These are phyloP conservation scores for Hirtodrosophila duncani DNA, from an alignment of 2,888 invertebrate genomes.

Conservation along the genomic window DNA sequence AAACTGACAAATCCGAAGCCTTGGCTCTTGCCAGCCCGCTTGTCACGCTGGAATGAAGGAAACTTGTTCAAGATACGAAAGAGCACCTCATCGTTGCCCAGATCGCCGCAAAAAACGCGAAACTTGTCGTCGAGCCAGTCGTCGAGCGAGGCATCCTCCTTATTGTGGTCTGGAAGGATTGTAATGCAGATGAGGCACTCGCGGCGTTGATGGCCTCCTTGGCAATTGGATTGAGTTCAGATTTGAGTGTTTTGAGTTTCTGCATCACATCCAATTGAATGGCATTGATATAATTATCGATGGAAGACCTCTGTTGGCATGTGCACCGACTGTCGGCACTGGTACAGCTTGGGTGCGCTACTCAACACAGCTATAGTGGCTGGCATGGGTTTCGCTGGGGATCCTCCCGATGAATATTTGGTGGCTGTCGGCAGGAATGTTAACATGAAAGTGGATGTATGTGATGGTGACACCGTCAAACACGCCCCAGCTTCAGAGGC, in stretches of 20 bases:
- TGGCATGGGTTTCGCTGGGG: conserved; percentile 48
- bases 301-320: conserved; percentile 71
- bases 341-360: conserved; percentile 85
- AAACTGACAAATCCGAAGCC: conserved; percentile 99
- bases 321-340: conserved; percentile 79
- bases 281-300: conserved; percentile 79
- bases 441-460: conserved; percentile 77
- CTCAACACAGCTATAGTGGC: conserved; percentile 82
- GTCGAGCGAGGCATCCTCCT: conserved; percentile 95
- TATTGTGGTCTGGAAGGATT: conserved; percentile 81
- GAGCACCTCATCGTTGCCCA: conserved; percentile 98
- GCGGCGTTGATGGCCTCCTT: conserved; percentile 83
- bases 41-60: conserved; percentile 95
- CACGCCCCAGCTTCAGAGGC: conserved; percentile 47
- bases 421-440: conserved; percentile 76
- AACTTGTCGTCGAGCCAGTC: conserved; percentile 99
- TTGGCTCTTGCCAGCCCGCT: conserved; percentile 97
- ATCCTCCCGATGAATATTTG: conserved; percentile 15
- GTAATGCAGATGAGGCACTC: conserved; percentile 81
- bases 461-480: conserved; percentile 75
- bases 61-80: conserved; percentile 96
- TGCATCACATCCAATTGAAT: conserved; percentile 81
- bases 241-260: conserved; percentile 82
- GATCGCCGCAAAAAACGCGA: conserved; percentile 98
- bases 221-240: conserved; percentile 82